Percentiles rank a stretch among this genome's conserved stretches.
phyloP scores from a whole-genome alignment of 2,797 vertebrate genomes.

The Distichodus sexfasciatus region DNA sequence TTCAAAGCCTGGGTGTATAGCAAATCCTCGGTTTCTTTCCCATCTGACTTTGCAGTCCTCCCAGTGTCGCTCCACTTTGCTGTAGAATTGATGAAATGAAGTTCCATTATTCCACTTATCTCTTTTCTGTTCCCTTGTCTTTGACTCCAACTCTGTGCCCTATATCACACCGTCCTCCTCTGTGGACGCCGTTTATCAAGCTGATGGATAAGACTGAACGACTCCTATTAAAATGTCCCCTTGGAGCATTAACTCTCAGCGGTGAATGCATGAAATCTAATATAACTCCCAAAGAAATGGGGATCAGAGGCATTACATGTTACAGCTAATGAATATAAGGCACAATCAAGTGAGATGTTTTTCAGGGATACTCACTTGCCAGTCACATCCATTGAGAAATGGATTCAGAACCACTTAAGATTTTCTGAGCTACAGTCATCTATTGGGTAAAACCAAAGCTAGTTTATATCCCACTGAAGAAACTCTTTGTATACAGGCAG shows the following conservation, averaged over 20 bases:
- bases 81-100: background rate
- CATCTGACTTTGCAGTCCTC: background rate
- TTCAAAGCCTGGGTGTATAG: background rate
- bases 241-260: background rate
- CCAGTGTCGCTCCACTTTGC: background rate
- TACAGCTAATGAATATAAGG: too few relatives aligned
- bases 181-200: background rate
- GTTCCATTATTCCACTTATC: conserved; percentile 2
- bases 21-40: background rate
- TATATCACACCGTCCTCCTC: conserved; percentile 5
- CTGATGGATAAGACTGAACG: background rate
- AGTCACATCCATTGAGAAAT: too few relatives aligned
- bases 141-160: background rate
- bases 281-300: too few relatives aligned
- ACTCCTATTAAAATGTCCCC: background rate
- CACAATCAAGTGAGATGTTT: too few relatives aligned
- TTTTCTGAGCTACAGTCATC: too few relatives aligned
- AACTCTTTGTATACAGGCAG: background rate
- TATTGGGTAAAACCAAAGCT: too few relatives aligned
- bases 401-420: too few relatives aligned
- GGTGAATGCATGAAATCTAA: too few relatives aligned
- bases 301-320: too few relatives aligned
- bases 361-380: too few relatives aligned
- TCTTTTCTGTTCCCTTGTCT: background rate
- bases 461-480: too few relatives aligned